These are phyloP conservation scores for Melieria picta DNA, from an alignment of 2,888 invertebrate genomes.

Conservation along the genomic window DNA sequence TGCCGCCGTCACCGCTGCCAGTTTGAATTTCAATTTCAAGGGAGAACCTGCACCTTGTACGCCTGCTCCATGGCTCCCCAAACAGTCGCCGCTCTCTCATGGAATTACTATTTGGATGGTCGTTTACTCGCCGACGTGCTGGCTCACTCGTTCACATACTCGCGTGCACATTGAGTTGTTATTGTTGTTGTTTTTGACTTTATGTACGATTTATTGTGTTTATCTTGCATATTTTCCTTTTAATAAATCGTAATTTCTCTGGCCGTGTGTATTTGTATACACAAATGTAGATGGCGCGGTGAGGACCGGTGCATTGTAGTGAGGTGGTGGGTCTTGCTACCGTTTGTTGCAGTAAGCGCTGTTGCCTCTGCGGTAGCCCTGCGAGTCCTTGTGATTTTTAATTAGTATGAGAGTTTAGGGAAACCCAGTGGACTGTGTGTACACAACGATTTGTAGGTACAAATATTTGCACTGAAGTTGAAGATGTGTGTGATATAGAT, in stretches of 20 bases:
- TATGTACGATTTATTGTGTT: not conserved
- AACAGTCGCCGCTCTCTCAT: not conserved
- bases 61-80: not conserved
- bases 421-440: no score
- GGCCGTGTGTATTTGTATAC: no score
- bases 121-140: not conserved
- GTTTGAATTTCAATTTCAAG: not conserved
- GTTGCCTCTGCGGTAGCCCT: no score
- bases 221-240: conserved; percentile 1
- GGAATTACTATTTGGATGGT: not conserved
- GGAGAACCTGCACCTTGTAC: not conserved
- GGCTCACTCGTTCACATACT: not conserved
- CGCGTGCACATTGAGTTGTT: not conserved
- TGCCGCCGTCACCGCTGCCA: not conserved
- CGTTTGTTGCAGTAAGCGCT: no score
- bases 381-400: no score
- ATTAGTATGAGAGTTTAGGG: no score
- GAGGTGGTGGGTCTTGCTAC: no score
- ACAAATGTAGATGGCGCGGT: no score
- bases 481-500: no score
- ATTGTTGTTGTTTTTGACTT: not conserved
- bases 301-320: no score
- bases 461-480: no score
- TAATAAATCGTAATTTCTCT: not conserved
- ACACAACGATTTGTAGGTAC: no score